phyloP scores from a whole-genome alignment of 64 coral and sea anemone genomes.

The Montipora foliosa region DNA sequence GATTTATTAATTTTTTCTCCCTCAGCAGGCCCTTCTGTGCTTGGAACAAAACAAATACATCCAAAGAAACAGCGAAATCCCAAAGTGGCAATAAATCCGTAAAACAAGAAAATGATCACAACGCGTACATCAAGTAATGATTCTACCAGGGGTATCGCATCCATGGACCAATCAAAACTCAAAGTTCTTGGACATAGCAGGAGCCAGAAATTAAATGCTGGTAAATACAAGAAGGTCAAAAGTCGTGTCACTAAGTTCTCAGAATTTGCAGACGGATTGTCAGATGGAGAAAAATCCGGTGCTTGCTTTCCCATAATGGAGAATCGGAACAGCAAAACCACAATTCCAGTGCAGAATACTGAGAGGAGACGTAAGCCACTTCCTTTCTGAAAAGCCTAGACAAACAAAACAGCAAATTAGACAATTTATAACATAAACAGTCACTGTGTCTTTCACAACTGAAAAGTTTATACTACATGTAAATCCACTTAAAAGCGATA shows the following conservation, averaged over 20 bases:
- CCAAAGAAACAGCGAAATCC: constrained; percentile 56
- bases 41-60: background rate
- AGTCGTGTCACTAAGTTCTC: constrained; percentile 66
- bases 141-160: constrained; percentile 83
- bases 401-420: constrained; percentile 29
- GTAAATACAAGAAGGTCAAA: constrained; percentile 85
- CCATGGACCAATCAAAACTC: constrained; percentile 98
- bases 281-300: constrained; percentile 82
- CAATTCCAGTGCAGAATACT: constrained; percentile 47
- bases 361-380: constrained; percentile 39
- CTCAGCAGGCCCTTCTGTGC: background rate
- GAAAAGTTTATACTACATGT: no score
- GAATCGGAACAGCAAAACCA: constrained; percentile 57
- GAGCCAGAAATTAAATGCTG: constrained; percentile 85
- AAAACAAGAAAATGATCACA: constrained; percentile 65
- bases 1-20: background rate
- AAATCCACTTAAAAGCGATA: no score
- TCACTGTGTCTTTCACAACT: no score
- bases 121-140: constrained; percentile 73
- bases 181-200: constrained; percentile 79
- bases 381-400: constrained; percentile 64
- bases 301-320: constrained; percentile 79
- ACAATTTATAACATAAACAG: background rate
- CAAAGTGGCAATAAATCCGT: constrained; percentile 47
- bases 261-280: constrained; percentile 87